Evolutionary conservation across 2,888 invertebrate genomes (phyloP), one percentile per base, ranked within the genome.

Genomic region (Ommatoiulus sabulosus): DNA sequence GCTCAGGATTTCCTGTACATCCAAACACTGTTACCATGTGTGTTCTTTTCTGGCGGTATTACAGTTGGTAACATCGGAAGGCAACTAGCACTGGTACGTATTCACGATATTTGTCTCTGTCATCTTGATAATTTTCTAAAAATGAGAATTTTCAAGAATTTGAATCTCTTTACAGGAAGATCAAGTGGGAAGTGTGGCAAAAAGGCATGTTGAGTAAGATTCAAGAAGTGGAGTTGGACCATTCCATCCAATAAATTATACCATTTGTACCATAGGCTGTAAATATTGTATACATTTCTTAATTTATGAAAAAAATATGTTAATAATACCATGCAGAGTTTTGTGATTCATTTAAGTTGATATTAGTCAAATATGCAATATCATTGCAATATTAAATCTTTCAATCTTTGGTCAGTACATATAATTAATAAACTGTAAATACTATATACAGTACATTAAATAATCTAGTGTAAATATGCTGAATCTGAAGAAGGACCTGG

Each of bases 21-120:
- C 17, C 90, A 92, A 20, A 92, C 93, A 0, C 93, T 93, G 93
- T 90, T 93, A 84, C 93, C 93, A 1, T 93, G 92, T 90, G 91
- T 93, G 88, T 93, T 93, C 90, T 93, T 93, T 91, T 93, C 93
- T 87, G 93, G 93, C n/a, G 93, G 93, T 52, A 92, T 93, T n/a
- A 93, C 93, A 17, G 92, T 93, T 91, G 93, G 93, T 43, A 93
- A 92, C 90, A 93, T 93, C 85, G 93, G 93, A 12, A 90, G 93
- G 90, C 93, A 93, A 89, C 90, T 93, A 44, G 93, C 93, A 15
- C 80, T 89, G 86, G 90, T 90, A 89, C 87, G 89, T 89, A 84
- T 4, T 84, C n/a, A 12, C 12, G 52, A 52, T 52, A 52, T 5
- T 52, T 12, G 15, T 8, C 5, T 52, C 15, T 4, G n/a, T n/a